Evolutionary conservation across 2,113 vertebrate species (phyloP).

Genomic region (Desmodus rotundus): DNA sequence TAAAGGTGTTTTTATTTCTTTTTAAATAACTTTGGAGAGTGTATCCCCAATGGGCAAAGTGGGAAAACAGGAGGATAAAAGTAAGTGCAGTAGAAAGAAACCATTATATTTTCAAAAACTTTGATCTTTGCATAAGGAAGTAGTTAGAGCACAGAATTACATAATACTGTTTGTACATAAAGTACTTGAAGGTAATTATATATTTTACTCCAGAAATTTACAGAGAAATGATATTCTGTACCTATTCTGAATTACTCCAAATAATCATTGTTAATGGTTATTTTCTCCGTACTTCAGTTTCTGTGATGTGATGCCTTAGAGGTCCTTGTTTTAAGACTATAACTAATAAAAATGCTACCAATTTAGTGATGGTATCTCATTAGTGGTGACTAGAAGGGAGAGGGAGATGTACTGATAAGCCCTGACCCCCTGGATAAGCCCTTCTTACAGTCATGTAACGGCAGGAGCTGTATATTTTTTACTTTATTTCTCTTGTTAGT

Average conservation of each 20-base stretch:
- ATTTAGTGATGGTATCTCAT: background rate
- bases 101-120: conserved; percentile 45
- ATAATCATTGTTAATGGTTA: background rate
- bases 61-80: background rate
- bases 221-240: background rate
- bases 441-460: background rate
- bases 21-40: background rate
- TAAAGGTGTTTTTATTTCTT: conserved; percentile 20
- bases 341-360: background rate
- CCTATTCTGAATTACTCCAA: background rate
- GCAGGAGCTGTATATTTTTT: background rate
- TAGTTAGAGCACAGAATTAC: conserved; percentile 12
- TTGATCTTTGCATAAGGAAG: conserved; percentile 47
- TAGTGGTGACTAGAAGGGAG: too few relatives aligned
- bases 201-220: background rate
- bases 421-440: rapidly evolving
- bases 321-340: background rate
- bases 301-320: background rate
- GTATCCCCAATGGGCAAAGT: background rate
- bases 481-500: background rate
- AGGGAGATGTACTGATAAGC: rapidly evolving
- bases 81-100: conserved; percentile 14
- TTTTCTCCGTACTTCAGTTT: background rate
- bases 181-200: conserved; percentile 14
- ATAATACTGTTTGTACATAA: conserved; percentile 25